These are phyloP conservation scores for Ianthella basta DNA, from an alignment of 37 sponge, comb jelly and placozoan genomes.

Conservation along the genomic window DNA sequence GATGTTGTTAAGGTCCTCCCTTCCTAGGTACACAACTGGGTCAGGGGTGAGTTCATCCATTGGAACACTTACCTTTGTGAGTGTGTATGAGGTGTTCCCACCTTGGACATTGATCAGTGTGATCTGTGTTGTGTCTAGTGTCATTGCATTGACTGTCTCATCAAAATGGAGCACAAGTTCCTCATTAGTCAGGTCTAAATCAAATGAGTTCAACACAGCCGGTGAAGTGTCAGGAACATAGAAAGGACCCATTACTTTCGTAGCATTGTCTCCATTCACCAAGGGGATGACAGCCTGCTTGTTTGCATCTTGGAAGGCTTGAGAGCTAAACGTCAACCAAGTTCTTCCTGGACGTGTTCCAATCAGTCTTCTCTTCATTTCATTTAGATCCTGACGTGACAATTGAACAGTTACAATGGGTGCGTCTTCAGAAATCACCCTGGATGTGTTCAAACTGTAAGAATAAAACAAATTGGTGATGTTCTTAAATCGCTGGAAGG, in stretches of 20 bases:
- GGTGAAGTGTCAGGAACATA: slow-evolving; percentile 61
- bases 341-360: slow-evolving; percentile 48
- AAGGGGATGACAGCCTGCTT: slow-evolving; percentile 60
- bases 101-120: slow-evolving; percentile 40
- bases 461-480: slow-evolving; percentile 38
- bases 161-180: slow-evolving; percentile 71
- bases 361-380: slow-evolving; percentile 70
- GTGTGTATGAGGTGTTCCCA: slow-evolving; percentile 41
- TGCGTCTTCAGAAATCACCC: slow-evolving; percentile 53
- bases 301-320: slow-evolving; percentile 54
- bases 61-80: slow-evolving; percentile 32
- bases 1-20: slow-evolving; percentile 80
- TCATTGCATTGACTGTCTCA: slow-evolving; percentile 70
- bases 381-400: slow-evolving; percentile 72
- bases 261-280: slow-evolving; percentile 53
- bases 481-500: slow-evolving; percentile 67
- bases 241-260: slow-evolving; percentile 24
- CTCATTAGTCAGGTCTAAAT: slow-evolving; percentile 73
- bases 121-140: slow-evolving; percentile 65
- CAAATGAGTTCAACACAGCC: slow-evolving; percentile 67
- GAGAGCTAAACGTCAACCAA: slow-evolving; percentile 48
- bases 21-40: slow-evolving; percentile 58
- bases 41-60: slow-evolving; percentile 15
- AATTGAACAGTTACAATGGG: slow-evolving; percentile 55
- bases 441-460: slow-evolving; percentile 43